Conservation (phyloP, 2,888 invertebrate genomes). For the Scaptomyza cyrtandrae region DNA sequence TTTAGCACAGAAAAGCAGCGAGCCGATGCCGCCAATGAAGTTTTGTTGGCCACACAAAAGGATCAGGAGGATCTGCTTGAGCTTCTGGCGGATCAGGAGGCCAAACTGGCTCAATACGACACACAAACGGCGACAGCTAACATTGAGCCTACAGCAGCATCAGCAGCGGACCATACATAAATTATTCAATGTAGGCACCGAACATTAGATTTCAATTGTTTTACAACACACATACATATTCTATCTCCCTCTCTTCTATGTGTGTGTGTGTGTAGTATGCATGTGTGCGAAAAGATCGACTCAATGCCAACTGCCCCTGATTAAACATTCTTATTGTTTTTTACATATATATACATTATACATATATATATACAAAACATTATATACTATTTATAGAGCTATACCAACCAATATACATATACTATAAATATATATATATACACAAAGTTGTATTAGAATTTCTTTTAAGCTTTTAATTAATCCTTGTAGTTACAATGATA, state of each 20-base stretch:
- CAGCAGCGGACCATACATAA: constrained; percentile 28
- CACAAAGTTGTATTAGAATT: constrained; percentile 22
- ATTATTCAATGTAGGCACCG: constrained; percentile 14
- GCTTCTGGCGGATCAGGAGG: constrained; percentile 94
- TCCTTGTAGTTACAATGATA: background rate
- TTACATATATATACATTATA: constrained; percentile 45
- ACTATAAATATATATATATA: constrained; percentile 10
- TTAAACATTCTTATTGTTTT: constrained; percentile 65
- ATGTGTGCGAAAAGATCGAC: constrained; percentile 18
- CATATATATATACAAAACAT: constrained; percentile 31
- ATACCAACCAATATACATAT: constrained; percentile 13
- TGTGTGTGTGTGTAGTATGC: background rate
- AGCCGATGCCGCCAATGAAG: constrained; percentile 79
- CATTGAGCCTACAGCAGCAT: background rate
- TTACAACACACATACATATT: constrained; percentile 23
- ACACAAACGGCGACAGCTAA: constrained; percentile 83
- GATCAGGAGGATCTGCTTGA: constrained; percentile 98
- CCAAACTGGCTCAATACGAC: constrained; percentile 89
- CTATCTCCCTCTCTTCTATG: background rate
- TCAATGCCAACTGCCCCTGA: constrained; percentile 47
- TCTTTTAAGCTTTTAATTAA: constrained; percentile 9
- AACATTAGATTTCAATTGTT: constrained; percentile 5
- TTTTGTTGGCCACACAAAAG: constrained; percentile 89
- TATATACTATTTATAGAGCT: constrained; percentile 22
- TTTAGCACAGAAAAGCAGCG: constrained; percentile 70